Conservation (phyloP, 2,113 vertebrate genomes). For the Pseudorasbora parva region DNA sequence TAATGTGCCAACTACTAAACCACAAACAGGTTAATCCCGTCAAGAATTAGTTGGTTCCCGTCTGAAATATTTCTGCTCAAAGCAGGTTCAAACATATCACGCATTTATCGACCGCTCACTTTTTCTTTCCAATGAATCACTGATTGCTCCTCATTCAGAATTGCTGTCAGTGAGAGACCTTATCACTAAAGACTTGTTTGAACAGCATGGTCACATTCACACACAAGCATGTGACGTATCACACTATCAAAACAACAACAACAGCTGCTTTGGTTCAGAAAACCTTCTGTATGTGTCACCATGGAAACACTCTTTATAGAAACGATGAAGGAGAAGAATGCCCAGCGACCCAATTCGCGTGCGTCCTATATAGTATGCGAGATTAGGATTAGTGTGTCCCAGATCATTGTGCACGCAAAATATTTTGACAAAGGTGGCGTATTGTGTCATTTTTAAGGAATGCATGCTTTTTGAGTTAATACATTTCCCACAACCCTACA, state of each 20-base stretch:
- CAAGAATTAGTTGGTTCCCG: slow-evolving; percentile 4
- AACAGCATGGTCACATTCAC: neutral
- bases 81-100: slow-evolving; percentile 38
- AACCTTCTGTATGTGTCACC: neutral
- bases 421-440: neutral
- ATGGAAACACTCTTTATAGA: slow-evolving; percentile 13
- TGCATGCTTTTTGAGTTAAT: neutral
- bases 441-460: neutral
- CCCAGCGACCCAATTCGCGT: slow-evolving; percentile 32
- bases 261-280: neutral
- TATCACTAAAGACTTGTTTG: slow-evolving; percentile 35
- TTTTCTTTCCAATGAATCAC: slow-evolving; percentile 41
- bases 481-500: neutral
- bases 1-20: neutral
- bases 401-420: slow-evolving; percentile 20
- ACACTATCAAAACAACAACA: slow-evolving; percentile 18
- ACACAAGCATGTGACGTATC: slow-evolving; percentile 10
- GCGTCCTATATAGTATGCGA: neutral
- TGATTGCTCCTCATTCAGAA: slow-evolving; percentile 45
- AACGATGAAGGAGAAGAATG: neutral
- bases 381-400: slow-evolving; percentile 41
- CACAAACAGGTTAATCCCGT: slow-evolving; percentile 32
- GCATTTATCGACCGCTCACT: neutral
- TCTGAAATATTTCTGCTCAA: neutral
- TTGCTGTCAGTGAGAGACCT: slow-evolving; percentile 32